phyloP scores from a whole-genome alignment of 2,797 vertebrate genomes.

The Tympanoctomys barrerae region DNA sequence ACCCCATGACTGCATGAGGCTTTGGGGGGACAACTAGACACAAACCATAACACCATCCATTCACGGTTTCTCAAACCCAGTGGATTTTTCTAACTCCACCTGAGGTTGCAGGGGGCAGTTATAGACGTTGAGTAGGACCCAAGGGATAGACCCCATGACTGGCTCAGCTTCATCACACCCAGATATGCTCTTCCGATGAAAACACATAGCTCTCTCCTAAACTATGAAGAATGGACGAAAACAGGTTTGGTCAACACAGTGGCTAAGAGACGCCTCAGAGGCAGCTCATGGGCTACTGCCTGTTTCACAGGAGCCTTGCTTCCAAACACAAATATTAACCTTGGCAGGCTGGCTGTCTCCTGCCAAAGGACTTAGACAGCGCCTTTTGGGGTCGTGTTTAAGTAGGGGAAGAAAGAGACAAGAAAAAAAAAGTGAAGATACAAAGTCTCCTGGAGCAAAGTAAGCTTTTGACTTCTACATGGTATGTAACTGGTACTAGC shows the following conservation, averaged over 20 bases:
- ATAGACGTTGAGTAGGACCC: constrained; percentile 62
- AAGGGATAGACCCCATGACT: constrained; percentile 46
- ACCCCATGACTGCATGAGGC: too few relatives aligned
- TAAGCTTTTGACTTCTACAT: constrained; percentile 81
- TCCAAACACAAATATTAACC: constrained; percentile 90
- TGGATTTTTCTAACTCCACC: constrained; percentile 31
- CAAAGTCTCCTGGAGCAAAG: constrained; percentile 82
- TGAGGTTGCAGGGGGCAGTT: neutral
- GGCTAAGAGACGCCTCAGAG: constrained; percentile 89
- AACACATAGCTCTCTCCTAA: constrained; percentile 85
- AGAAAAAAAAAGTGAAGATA: constrained; percentile 79
- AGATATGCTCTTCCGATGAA: constrained; percentile 72
- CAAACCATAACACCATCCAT: too few relatives aligned
- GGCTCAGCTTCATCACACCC: neutral
- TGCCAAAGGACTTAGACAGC: constrained; percentile 86
- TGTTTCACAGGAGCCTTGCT: constrained; percentile 86
- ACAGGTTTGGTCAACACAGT: constrained; percentile 84
- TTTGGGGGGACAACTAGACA: too few relatives aligned
- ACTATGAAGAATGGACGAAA: constrained; percentile 86
- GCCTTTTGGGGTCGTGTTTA: constrained; percentile 85
- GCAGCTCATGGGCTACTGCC: constrained; percentile 86
- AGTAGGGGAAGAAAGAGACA: constrained; percentile 83
- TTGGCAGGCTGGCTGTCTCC: constrained; percentile 86
- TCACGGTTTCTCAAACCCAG: constrained; percentile 17
- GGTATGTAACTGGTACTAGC: constrained; percentile 32